A percentile compares a stretch with the other conserved stretches of the same genome.
Conservation (phyloP, 2,888 invertebrate species). For the Pollenia angustigena region DNA sequence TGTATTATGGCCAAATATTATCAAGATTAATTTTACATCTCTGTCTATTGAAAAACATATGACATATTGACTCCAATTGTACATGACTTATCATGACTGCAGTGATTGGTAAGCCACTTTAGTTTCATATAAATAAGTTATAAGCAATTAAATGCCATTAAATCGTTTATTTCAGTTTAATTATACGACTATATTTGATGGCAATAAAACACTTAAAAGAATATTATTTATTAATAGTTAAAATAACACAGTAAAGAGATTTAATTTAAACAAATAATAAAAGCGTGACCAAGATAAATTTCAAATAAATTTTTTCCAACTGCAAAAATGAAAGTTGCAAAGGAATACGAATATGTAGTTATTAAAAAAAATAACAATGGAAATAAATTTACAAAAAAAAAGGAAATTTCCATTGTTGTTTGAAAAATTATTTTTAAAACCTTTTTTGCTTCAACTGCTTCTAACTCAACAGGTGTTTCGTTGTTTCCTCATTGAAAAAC, state of each 20-base stretch:
- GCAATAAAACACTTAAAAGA: not conserved
- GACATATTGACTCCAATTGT: too few species aligned
- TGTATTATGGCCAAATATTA: too few species aligned
- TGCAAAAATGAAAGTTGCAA: not conserved
- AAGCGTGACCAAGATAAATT: not conserved
- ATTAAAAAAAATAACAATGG: too few species aligned
- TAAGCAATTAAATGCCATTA: not conserved
- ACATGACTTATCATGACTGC: not conserved
- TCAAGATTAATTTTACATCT: too few species aligned
- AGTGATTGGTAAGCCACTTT: not conserved
- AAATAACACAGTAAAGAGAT: not conserved
- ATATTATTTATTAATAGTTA: not conserved
- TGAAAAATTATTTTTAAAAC: not conserved
- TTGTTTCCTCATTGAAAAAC: not conserved
- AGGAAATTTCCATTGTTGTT: not conserved
- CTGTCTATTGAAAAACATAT: too few species aligned
- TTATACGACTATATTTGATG: not conserved
- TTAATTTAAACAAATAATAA: not conserved
- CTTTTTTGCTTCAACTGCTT: not conserved
- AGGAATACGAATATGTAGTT: too few species aligned
- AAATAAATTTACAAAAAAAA: not conserved
- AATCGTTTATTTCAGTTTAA: conserved; percentile 6
- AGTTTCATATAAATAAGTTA: too few species aligned
- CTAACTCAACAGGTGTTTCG: conserved; percentile 19
- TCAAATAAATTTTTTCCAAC: not conserved